Percentiles rank a stretch among this genome's conserved stretches.
These are phyloP conservation scores for Leptobrachium ailaonicum DNA, from an alignment of 2,113 vertebrate species.

Conservation along the genomic window DNA sequence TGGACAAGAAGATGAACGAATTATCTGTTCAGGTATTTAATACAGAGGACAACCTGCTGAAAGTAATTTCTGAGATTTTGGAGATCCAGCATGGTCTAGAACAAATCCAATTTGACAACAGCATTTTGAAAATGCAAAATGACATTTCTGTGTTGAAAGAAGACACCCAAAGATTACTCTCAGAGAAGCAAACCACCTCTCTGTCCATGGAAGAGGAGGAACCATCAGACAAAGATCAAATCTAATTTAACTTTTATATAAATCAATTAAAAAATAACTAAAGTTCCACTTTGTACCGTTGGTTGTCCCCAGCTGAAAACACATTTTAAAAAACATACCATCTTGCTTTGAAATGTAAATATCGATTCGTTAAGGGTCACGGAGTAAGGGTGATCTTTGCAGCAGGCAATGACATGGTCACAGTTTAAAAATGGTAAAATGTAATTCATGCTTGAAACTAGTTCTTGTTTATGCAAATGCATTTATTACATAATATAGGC, in stretches of 20 bases:
- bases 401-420: no score
- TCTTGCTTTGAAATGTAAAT: no score
- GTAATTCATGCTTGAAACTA: no score
- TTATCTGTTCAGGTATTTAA: constrained; percentile 75
- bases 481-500: no score
- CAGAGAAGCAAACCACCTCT: constrained; percentile 52
- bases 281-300: no score
- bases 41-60: constrained; percentile 82
- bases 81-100: constrained; percentile 75
- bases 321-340: no score
- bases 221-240: constrained; percentile 32
- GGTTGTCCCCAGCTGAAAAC: no score
- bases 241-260: constrained; percentile 31
- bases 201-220: constrained; percentile 55
- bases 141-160: constrained; percentile 67
- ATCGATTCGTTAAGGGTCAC: no score
- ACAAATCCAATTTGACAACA: constrained; percentile 70
- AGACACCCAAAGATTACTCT: constrained; percentile 60
- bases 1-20: constrained; percentile 77
- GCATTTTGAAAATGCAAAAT: constrained; percentile 68
- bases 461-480: no score
- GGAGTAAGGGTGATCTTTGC: no score
- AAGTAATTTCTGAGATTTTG: constrained; percentile 71
- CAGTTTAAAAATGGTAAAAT: no score
- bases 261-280: no score